These are phyloP conservation scores for Physocephala rufipes DNA, from an alignment of 2,888 invertebrate genomes.

Conservation along the genomic window DNA sequence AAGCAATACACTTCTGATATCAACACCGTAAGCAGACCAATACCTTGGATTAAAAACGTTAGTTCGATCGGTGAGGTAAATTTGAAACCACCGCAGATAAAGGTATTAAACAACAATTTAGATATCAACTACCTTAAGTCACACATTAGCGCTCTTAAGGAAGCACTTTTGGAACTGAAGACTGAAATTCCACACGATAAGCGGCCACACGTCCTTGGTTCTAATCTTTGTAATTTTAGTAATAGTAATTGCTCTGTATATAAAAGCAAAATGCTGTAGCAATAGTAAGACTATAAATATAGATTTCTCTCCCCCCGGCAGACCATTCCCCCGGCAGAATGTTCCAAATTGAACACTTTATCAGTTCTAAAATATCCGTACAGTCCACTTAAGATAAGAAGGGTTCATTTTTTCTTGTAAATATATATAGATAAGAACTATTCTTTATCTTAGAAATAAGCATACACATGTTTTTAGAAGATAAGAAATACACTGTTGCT, in stretches of 20 bases:
- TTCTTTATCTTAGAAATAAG: too few species aligned
- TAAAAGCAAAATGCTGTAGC: not conserved
- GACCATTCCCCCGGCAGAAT: constrained; percentile 19
- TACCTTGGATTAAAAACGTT: not conserved
- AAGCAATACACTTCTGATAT: not conserved
- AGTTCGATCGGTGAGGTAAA: not conserved
- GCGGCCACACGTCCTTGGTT: not conserved
- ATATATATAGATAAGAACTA: too few species aligned
- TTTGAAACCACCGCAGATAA: not conserved
- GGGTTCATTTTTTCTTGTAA: too few species aligned
- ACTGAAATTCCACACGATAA: not conserved
- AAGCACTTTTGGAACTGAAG: not conserved
- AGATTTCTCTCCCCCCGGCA: not conserved
- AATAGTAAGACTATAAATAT: constrained; percentile 2
- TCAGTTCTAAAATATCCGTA: too few species aligned
- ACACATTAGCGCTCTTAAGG: not conserved
- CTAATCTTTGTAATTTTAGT: not conserved
- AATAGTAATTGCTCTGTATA: not conserved
- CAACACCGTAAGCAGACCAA: not conserved
- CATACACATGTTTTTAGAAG: too few species aligned
- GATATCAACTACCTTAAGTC: constrained; percentile 4
- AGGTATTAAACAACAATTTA: constrained; percentile 4
- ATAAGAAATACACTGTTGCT: too few species aligned
- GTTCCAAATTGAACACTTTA: not conserved
- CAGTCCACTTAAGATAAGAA: too few species aligned